Base-by-base conservation (phyloP, 2,888 invertebrate genomes). In the Bibio marci region DNA sequence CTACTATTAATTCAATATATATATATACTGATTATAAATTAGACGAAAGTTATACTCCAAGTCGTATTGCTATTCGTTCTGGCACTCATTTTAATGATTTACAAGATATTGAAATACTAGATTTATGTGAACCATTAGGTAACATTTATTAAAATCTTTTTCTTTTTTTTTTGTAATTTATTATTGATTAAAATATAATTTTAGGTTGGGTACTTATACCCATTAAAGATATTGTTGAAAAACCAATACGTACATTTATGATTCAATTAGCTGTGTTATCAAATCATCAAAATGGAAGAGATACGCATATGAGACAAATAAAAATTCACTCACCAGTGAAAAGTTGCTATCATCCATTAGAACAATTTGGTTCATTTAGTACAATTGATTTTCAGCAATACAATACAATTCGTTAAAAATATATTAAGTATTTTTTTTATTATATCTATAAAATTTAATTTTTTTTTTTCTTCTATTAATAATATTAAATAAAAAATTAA, bases 11-110 rank as follows among this genome's bases (percentile, higher is more conserved):
- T 36, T 90, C 94, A 61, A 83, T 99, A 47, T 92, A 88, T 57
- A 82, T 99, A 44, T 99, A 92, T 57, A 88, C 94, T 0, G 97
- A 99, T 60, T 98, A 86, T 59, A 98, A 97, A 62, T 65, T 94
- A 30, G 98, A 98, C 63, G 98, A 98, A 63, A 97, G 95, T 56
- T 98, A 98, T 56, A 99, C 98, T 2, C 98, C 98, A 0, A 91
- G 86, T 54, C 76, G 88, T 50, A 86, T 92, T 49, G 90, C 90
- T 2, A 80, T 92, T 45, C 67, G 94, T 51, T 88, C 88, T 17
- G 95, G 95, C 10, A 92, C 88, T 40, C 90, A 94, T 63, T 92
- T 92, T 53, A 92, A 94, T 65, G 95, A 97, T 64, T 67, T 97
- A 26, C 88, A 90, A 59, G 95, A 97, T 62, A 75, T 95, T 41